These are phyloP conservation scores for Cheilosia impressa DNA, from an alignment of 2,888 invertebrate genomes.

Conservation along the genomic window DNA sequence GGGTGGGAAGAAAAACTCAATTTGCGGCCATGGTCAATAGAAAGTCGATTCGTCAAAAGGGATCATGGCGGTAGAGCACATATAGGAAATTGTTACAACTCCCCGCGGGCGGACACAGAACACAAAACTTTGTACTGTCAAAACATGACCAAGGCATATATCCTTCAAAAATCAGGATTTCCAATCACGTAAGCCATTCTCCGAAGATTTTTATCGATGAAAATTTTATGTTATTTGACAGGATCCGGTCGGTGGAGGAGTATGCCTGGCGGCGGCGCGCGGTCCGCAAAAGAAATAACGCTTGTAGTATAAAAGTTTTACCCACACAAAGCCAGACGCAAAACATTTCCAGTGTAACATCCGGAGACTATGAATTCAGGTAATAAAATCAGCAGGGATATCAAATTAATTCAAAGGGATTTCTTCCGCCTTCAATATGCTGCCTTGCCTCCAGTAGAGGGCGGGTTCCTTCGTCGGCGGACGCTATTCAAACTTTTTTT, in stretches of 20 bases:
- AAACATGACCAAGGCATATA: slow-evolving; percentile 21
- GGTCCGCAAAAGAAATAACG: slow-evolving; percentile 11
- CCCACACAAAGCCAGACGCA: slow-evolving; percentile 28
- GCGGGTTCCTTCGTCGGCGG: background rate
- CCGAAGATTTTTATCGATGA: slow-evolving; percentile 59
- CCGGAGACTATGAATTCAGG: slow-evolving; percentile 44
- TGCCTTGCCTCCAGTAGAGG: background rate
- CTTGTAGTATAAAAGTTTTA: background rate
- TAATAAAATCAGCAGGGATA: slow-evolving; percentile 66
- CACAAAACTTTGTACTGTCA: background rate
- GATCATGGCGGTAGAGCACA: slow-evolving; percentile 27
- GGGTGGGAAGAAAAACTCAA: slow-evolving; percentile 4
- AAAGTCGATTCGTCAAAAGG: slow-evolving; percentile 50
- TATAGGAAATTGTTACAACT: slow-evolving; percentile 11
- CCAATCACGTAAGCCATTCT: slow-evolving; percentile 63
- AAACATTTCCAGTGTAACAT: slow-evolving; percentile 40
- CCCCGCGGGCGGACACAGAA: slow-evolving; percentile 13
- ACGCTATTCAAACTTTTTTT: slow-evolving; percentile 35
- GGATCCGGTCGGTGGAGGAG: background rate
- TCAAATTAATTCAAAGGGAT: slow-evolving; percentile 68
- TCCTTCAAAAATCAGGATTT: slow-evolving; percentile 43
- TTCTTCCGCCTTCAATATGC: slow-evolving; percentile 49
- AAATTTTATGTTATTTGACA: slow-evolving; percentile 56
- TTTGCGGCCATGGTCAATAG: slow-evolving; percentile 48
- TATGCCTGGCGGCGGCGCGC: background rate